These are phyloP conservation scores for Taeniopygia guttata DNA, from an alignment of 2,797 vertebrate species.

Conservation along the genomic window DNA sequence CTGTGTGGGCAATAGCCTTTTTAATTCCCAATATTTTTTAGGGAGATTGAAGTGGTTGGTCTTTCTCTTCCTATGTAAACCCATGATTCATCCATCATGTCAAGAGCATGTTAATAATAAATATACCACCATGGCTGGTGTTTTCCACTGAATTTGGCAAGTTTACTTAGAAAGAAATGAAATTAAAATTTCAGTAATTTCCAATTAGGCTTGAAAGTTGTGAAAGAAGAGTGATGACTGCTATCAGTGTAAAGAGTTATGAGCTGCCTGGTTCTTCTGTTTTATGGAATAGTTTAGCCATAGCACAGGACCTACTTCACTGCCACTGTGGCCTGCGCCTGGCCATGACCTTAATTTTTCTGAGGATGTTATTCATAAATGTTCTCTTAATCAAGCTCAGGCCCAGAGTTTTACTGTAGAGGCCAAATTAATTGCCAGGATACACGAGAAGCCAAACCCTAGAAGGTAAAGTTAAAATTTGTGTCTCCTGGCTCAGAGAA, in stretches of 20 bases:
- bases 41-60: neutral
- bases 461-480: slow-evolving; percentile 70
- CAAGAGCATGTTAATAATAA: slow-evolving; percentile 12
- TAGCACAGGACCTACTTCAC: neutral
- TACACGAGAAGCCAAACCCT: slow-evolving; percentile 62
- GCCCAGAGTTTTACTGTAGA: slow-evolving; percentile 47
- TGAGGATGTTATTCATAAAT: slow-evolving; percentile 84
- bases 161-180: neutral
- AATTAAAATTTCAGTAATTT: slow-evolving; percentile 58
- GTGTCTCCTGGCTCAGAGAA: slow-evolving; percentile 61
- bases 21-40: neutral
- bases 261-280: slow-evolving; percentile 43
- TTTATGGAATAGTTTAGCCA: slow-evolving; percentile 39
- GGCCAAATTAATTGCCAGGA: slow-evolving; percentile 66
- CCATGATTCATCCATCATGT: neutral
- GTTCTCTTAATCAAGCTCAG: slow-evolving; percentile 86
- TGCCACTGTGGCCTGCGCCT: slow-evolving; percentile 11
- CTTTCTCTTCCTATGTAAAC: neutral
- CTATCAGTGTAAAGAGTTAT: slow-evolving; percentile 49
- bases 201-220: neutral
- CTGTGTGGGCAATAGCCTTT: neutral
- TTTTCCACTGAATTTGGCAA: slow-evolving; percentile 13
- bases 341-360: slow-evolving; percentile 66
- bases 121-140: neutral
- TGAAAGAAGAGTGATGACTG: slow-evolving; percentile 48